phyloP scores from a whole-genome alignment of 2,797 vertebrate genomes.

The Alca torda region DNA sequence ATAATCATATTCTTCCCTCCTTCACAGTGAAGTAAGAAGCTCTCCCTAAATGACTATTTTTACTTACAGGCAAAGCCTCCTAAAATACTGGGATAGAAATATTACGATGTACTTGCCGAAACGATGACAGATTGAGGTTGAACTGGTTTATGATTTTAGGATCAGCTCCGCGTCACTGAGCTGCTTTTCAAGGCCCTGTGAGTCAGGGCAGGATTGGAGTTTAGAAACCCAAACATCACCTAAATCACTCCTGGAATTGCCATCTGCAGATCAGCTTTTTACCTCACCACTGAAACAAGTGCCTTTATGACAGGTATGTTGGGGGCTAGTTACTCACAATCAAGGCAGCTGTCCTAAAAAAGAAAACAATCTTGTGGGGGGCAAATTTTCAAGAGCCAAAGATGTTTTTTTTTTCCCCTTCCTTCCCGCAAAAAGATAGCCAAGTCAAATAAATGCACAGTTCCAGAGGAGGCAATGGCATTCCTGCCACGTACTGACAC shows the following conservation, averaged over 20 bases:
- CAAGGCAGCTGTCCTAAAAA: background rate
- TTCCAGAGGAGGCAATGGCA: background rate
- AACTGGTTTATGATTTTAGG: background rate
- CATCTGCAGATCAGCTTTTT: background rate
- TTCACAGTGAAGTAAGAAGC: background rate
- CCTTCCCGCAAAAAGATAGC: background rate
- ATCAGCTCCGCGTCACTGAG: background rate
- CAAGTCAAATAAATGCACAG: background rate
- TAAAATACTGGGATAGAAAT: background rate
- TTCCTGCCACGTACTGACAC: background rate
- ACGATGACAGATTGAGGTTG: background rate
- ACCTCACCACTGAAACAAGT: rapidly evolving
- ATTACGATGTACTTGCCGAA: background rate
- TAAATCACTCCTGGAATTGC: background rate
- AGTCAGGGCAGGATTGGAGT: background rate
- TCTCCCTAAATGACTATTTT: background rate
- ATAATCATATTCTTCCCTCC: background rate
- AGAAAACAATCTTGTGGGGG: rapidly evolving
- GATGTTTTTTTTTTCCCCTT: rapidly evolving
- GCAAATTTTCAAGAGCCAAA: background rate
- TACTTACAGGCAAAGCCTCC: background rate
- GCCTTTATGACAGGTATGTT: background rate
- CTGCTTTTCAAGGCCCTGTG: background rate
- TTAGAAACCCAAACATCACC: background rate
- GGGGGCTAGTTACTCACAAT: too few species aligned